Conservation (phyloP, 2,888 invertebrate genomes). For the Helicoverpa assulta region DNA sequence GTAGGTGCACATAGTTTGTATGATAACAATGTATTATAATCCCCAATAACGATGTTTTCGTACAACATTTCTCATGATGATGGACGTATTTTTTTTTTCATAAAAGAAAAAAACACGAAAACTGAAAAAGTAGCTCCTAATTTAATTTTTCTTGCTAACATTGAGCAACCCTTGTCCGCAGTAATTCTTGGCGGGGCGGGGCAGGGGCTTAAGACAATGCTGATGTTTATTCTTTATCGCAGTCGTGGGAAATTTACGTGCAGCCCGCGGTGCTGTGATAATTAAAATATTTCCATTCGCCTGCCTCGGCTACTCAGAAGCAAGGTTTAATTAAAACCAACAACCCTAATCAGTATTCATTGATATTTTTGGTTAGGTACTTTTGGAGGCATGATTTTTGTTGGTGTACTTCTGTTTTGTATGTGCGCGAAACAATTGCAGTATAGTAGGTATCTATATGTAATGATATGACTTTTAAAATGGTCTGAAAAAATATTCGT, state of each 20-base stretch:
- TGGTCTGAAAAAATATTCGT: no score
- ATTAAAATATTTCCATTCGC: conserved; percentile 88
- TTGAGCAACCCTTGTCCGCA: conserved; percentile 77
- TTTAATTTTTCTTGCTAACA: conserved; percentile 1
- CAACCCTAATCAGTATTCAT: conserved; percentile 82
- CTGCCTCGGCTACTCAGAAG: conserved; percentile 65
- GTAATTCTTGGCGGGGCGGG: conserved; percentile 85
- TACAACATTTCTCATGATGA: no score
- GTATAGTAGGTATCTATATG: no score
- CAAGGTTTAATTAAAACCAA: conserved; percentile 81
- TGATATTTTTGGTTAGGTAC: conserved; percentile 55
- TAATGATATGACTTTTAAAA: no score
- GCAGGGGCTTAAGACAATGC: conserved; percentile 85
- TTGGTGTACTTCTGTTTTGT: background rate
- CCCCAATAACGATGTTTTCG: no score
- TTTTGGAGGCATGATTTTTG: conserved; percentile 19
- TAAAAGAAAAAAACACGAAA: no score
- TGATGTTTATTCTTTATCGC: conserved; percentile 90
- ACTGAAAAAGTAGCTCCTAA: no score
- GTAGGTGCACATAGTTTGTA: no score
- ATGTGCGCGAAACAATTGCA: no score
- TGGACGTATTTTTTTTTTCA: no score
- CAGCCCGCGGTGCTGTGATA: conserved; percentile 73
- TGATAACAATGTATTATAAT: no score
- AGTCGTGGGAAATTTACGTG: conserved; percentile 90